Base-by-base conservation (phyloP, 2,888 invertebrate genomes). In the Cryptus armator region DNA sequence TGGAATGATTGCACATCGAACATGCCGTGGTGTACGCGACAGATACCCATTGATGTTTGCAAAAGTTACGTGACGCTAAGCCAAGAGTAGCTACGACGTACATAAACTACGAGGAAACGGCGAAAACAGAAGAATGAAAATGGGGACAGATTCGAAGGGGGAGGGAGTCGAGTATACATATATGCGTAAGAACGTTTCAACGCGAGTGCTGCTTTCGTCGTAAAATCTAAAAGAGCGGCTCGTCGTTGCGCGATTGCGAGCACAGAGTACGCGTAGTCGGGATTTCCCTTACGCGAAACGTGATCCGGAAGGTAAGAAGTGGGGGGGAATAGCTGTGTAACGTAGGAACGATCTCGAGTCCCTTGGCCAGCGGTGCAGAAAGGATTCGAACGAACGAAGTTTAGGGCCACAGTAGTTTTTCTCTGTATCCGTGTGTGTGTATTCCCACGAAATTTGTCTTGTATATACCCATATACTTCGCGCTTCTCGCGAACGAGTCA, bases 281-380 rank as follows among this genome's bases (percentile, higher is more conserved):
- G 48, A 48, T 85, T 85, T 82, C 78, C 70, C 74, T 81, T 81
- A 78, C 81, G 84, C 78, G 48, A 71, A 81, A 85, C 84, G 81
- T 79, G 84, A 85, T 85, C 75, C 78, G 78, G 14, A 77, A 62
- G 62, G 67, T 59, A 46, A 71, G 70, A 68, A 32, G 48, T 29
- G 64, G 46, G 62, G 2, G 37, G 44, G 43, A 44, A 44, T 71
- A 56, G 46, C 19, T 62, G 51, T 48, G 44, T 19, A 19, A 14
- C 4, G 44, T 24, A 5, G 44, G 14, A 19, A 24, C 6, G 68
- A 19, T 19, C 29, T 12, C 59, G 29, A 10, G 24, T 24, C 24
- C 14, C 14, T 29, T 29, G 59, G 9, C 14, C 59, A 29, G 29
- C 59, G 59, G 14, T 14, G 59, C 59, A 24, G 59, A 59, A 59